Evolutionary conservation across 2,888 invertebrate species (phyloP).

Genomic region (Drosophila setosimentum): DNA sequence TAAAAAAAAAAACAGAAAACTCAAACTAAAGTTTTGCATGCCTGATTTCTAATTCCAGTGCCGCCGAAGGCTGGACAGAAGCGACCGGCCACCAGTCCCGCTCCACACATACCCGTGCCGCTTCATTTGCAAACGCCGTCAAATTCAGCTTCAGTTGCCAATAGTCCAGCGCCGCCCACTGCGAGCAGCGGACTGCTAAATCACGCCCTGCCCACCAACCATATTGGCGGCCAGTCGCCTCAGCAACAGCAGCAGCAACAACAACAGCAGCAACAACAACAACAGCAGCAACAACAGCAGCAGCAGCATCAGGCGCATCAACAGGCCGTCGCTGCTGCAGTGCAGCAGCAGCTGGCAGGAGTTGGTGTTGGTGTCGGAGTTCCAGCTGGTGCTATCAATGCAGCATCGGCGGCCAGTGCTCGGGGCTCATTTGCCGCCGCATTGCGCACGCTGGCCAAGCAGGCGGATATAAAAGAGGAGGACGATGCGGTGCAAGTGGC

Average conservation of each 20-base stretch:
- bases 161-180: conserved; percentile 61
- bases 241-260: conserved; percentile 77
- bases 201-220: conserved; percentile 81
- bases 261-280: conserved; percentile 72
- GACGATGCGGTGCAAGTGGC: conserved; percentile 84
- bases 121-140: conserved; percentile 84
- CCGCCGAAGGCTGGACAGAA: conserved; percentile 85
- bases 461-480: conserved; percentile 92
- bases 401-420: conserved; percentile 86
- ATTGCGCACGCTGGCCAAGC: conserved; percentile 95
- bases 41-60: conserved; percentile 72
- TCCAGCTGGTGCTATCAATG: conserved; percentile 74
- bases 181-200: conserved; percentile 67
- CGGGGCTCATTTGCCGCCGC: conserved; percentile 95
- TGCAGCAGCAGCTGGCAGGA: conserved; percentile 79
- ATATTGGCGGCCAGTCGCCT: conserved; percentile 82
- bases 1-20: neutral
- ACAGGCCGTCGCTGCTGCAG: conserved; percentile 80
- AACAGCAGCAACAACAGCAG: conserved; percentile 69
- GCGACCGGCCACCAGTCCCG: conserved; percentile 85
- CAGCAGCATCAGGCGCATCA: conserved; percentile 81
- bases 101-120: conserved; percentile 83
- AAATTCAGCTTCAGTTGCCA: conserved; percentile 52
- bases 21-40: neutral
- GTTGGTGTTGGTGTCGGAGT: conserved; percentile 70